phyloP scores from a whole-genome alignment of 2,113 vertebrate genomes.

The Manacus vitellinus region DNA sequence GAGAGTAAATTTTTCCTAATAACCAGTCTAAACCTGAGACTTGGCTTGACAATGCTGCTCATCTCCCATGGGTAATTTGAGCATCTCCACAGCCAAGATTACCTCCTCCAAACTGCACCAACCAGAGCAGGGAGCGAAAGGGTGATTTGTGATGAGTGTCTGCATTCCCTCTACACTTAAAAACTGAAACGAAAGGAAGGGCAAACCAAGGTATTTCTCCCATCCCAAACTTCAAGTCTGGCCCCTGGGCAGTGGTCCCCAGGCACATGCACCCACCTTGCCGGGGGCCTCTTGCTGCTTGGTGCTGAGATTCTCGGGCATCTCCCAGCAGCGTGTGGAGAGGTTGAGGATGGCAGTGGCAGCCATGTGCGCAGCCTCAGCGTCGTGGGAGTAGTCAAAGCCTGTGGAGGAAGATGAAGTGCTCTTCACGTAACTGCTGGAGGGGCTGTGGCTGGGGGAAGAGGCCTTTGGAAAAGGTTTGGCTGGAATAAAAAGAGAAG shows the following conservation, averaged over 20 bases:
- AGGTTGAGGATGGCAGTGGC: constrained; percentile 98
- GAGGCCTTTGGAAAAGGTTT: constrained; percentile 88
- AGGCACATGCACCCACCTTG: constrained; percentile 76
- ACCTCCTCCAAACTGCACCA: not conserved
- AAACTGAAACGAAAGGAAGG: not conserved
- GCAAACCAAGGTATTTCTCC: not conserved
- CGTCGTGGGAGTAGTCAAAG: constrained; percentile 95
- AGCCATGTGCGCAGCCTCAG: constrained; percentile 96
- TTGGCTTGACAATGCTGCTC: not conserved
- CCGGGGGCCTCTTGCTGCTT: constrained; percentile 82
- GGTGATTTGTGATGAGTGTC: accelerated
- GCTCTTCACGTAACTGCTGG: constrained; percentile 84
- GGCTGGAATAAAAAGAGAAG: constrained; percentile 75
- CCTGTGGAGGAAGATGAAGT: constrained; percentile 82
- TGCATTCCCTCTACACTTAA: not conserved
- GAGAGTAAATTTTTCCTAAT: not conserved
- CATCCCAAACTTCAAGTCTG: not conserved
- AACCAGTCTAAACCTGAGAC: not conserved
- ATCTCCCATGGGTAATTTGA: not conserved
- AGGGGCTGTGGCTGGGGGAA: constrained; percentile 85
- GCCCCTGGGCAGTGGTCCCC: not conserved
- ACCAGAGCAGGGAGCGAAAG: accelerated
- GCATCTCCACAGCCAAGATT: not conserved
- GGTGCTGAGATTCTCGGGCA: constrained; percentile 95
- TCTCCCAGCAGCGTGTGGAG: constrained; percentile 98